Evolutionary conservation across 2,888 invertebrate genomes (phyloP).

Genomic region (Standfussiana lucernea): DNA sequence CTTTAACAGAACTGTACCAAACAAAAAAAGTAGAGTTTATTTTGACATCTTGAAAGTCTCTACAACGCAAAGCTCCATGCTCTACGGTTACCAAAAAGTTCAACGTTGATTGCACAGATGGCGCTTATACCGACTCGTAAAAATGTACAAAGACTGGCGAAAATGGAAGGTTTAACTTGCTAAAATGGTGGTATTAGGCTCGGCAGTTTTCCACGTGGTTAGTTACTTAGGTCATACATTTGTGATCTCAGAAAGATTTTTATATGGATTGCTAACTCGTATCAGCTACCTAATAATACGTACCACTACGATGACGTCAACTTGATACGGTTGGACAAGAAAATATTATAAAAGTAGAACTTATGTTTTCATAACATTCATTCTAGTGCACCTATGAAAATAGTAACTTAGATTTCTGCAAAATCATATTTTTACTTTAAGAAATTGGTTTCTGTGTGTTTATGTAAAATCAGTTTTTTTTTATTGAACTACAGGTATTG

Average conservation of each 20-base stretch:
- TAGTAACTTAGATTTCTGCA: not conserved
- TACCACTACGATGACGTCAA: not conserved
- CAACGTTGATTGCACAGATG: constrained; percentile 70
- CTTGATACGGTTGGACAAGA: not conserved
- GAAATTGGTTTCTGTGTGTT: not conserved
- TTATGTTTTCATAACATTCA: not conserved
- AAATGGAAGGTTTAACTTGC: constrained; percentile 40
- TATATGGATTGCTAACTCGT: not conserved
- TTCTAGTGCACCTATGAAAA: not conserved
- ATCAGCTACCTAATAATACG: not conserved
- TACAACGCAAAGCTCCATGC: constrained; percentile 27
- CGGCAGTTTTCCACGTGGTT: constrained; percentile 27
- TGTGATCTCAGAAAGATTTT: not conserved
- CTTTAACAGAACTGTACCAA: constrained; percentile 5
- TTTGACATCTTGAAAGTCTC: constrained; percentile 15
- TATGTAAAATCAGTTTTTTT: not conserved
- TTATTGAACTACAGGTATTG: not conserved
- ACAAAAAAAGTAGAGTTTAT: constrained; percentile 23
- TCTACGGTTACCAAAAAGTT: constrained; percentile 68
- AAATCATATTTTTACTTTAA: not conserved
- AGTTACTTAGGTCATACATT: constrained; percentile 20
- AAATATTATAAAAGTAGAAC: not conserved
- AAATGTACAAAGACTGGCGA: constrained; percentile 34
- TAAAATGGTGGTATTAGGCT: constrained; percentile 9
- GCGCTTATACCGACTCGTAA: constrained; percentile 66